Evolutionary conservation across 2,113 vertebrate genomes (phyloP), one percentile per base, ranked within the genome.

Genomic region (Raja brachyura): DNA sequence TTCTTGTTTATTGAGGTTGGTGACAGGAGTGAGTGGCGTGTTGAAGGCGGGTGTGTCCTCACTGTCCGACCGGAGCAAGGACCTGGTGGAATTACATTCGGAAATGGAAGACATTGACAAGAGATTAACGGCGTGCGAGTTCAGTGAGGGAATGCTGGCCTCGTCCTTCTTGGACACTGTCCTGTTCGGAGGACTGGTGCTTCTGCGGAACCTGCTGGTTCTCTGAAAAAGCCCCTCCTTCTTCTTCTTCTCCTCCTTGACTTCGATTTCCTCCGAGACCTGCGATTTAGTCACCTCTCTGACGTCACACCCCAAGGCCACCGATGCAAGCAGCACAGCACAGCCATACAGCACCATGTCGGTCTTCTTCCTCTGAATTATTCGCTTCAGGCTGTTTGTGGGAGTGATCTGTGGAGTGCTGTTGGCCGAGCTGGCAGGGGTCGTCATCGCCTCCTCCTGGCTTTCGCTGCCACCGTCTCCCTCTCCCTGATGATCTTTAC

Each of bases 281-380:
- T 96, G 95, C 0, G 94, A 95, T 93, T 94, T 96, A 9, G 96
- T 95, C 1, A 97, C 95, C 93, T 98, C 97, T 16, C 98, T 95
- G 10, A 99, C 95, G 70, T 99, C 98, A 4, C 97, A 96, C 28
- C 98, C 98, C 61, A 99, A 95, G 11, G 97, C 97, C 48, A 99
- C 96, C 0, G 98, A 97, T 0, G 98, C 98, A 94, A 99, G 96
- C 76, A 99, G 94, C 0, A 97, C 94, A 56, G 97, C 96, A 93
- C 98, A 99, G 31, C 96, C 95, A 7, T 97, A 97, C 93, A 99
- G 94, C 10, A 97, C 97, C 0, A 96, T 94, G 94, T 99, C 98
- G 0, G 96, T 98, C 94, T 96, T 98, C 93, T 97, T 97, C 8
- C 95, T 96, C 83, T 95, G 96, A 0, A 95, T 85, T 0, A 96